Percentiles rank a stretch among this genome's conserved stretches.
Conservation (phyloP, 2,888 invertebrate genomes). For the Habroteleia sp. region DNA sequence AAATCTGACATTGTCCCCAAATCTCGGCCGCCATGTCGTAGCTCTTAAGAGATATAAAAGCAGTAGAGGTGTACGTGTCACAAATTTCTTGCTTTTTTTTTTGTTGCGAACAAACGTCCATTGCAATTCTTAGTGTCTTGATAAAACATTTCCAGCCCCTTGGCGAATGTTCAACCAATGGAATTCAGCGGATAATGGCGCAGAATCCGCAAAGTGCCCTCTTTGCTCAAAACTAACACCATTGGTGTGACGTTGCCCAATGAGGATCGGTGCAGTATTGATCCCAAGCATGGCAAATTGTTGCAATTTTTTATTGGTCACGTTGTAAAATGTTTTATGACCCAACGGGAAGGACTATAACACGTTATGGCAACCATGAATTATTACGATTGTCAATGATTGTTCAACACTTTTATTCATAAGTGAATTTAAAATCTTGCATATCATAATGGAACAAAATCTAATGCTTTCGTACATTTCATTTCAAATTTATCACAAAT, state of each 20-base stretch:
- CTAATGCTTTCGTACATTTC: conserved; percentile 26
- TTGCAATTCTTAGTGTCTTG: conserved; percentile 65
- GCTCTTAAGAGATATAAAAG: conserved; percentile 44
- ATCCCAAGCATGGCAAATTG: conserved; percentile 66
- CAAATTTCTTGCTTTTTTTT: conserved; percentile 42
- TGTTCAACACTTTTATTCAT: conserved; percentile 67
- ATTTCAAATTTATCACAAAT: conserved; percentile 30
- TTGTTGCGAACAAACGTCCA: conserved; percentile 63
- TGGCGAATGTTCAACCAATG: conserved; percentile 70
- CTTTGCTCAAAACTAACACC: conserved; percentile 63
- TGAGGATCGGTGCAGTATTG: conserved; percentile 65
- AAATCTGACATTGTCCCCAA: conserved; percentile 44
- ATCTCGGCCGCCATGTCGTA: conserved; percentile 39
- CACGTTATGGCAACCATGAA: conserved; percentile 68
- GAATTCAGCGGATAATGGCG: conserved; percentile 64
- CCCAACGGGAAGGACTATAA: conserved; percentile 65
- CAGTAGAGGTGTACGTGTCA: conserved; percentile 20
- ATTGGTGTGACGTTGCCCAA: conserved; percentile 70
- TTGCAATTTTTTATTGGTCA: conserved; percentile 72
- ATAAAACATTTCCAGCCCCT: conserved; percentile 70
- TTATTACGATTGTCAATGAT: conserved; percentile 72
- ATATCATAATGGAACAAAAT: conserved; percentile 19
- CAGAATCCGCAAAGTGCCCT: conserved; percentile 73
- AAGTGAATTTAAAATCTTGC: conserved; percentile 62
- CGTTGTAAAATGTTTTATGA: conserved; percentile 75